Evolutionary conservation across 2,113 vertebrate species (phyloP).

Genomic region (Megatriorchis doriae): DNA sequence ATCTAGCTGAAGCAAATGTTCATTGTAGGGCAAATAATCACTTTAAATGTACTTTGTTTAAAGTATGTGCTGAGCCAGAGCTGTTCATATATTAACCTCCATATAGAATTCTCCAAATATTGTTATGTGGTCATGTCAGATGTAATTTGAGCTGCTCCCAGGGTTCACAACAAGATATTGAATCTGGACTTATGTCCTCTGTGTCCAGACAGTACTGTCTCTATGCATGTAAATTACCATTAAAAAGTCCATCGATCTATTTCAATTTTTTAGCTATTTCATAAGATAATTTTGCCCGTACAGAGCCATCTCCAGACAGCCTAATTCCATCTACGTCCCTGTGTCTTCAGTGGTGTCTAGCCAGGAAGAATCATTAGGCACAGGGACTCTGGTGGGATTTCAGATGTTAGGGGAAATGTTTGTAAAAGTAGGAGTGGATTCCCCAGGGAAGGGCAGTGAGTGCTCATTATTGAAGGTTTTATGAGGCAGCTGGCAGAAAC

Average conservation of each 20-base stretch:
- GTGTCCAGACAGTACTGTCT: conserved; percentile 14
- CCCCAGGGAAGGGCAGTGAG: not conserved
- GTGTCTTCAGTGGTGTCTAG: conserved; percentile 4
- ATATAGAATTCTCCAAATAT: not conserved
- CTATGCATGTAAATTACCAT: conserved; percentile 25
- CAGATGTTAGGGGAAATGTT: not conserved
- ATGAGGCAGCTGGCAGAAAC: not conserved
- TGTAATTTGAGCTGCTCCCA: conserved; percentile 21
- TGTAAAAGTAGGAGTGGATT: not conserved
- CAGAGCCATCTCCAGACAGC: conserved; percentile 3
- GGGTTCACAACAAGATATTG: conserved; percentile 13
- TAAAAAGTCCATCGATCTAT: conserved; percentile 12
- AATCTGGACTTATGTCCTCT: conserved; percentile 6
- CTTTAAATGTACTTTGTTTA: not conserved
- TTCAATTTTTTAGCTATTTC: not conserved
- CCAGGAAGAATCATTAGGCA: not conserved
- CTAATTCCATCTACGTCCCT: not conserved
- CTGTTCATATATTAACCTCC: conserved; percentile 5
- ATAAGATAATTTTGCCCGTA: not conserved
- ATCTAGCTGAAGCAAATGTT: not conserved
- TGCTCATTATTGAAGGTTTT: not conserved
- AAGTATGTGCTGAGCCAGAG: not conserved
- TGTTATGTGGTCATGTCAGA: not conserved
- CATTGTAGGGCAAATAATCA: not conserved
- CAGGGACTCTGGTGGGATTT: not conserved